Base-by-base conservation (phyloP, 2,888 invertebrate species). In the Rhingia campestris region DNA sequence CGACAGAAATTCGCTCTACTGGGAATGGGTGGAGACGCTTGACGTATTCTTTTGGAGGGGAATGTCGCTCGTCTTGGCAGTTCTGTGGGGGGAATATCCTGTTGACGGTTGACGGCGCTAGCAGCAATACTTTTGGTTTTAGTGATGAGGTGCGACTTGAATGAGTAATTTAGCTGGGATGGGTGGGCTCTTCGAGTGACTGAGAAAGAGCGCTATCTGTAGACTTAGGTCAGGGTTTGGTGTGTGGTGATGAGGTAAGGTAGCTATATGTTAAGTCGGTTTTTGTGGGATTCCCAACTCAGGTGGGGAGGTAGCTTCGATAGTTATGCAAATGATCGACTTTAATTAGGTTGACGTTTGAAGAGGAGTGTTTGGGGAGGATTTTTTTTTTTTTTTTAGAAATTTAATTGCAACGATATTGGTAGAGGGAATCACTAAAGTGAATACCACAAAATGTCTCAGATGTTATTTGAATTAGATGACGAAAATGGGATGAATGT, bases 211-310 rank as follows among this genome's bases (percentile, higher is more conserved):
- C 53, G 63, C 54, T 35, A 69, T 9, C 12, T 73, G 32, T 61
- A 14, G 74, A 49, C 82, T 63, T 82, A 82, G 82, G 82, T 82
- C 73, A 82, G 73, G 82, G 73, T 69, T 39, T 69, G 63, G 6
- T 2, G 9, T 56, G 6, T 9, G 35, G 22, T 66, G 37, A 33
- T 32, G 41, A 51, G 41, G 30, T 43, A 51, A 12, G n/a, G 45
- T 14, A 22, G 22, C 59, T 39, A 58, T 63, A n/a, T n/a, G n/a
- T n/a, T n/a, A 51, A 63, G 33, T 7, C 32, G 47, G 22, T 22
- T 14, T 43, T 33, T 7, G 12, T 70, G 70, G 81, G 49, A 76
- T 53, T 59, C 66, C 76, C 81, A 69, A 56, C 10, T 14, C 32
- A 33, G 59, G 7, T 22, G 7, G 30, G 32, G 22, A 47, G 22